A percentile compares a stretch with the other conserved stretches of the same genome.
phyloP scores from a whole-genome alignment of 92 coral and sea anemone species.

The Muricea muricata region DNA sequence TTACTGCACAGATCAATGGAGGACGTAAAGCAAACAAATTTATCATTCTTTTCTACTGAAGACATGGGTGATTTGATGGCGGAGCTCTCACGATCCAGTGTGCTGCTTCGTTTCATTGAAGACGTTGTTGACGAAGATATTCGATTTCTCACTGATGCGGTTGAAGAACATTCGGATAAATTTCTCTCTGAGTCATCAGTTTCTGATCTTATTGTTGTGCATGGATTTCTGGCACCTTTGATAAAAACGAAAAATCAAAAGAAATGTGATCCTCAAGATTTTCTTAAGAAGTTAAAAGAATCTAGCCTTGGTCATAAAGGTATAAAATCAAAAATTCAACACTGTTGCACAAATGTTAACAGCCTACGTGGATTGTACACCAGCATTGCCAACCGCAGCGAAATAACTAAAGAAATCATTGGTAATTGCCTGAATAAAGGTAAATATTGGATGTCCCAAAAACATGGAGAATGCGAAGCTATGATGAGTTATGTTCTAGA shows the following conservation, averaged over 20 bases:
- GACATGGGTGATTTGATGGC: slow-evolving; percentile 63
- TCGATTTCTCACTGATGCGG: slow-evolving; percentile 87
- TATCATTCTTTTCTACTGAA: slow-evolving; percentile 45
- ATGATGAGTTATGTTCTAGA: slow-evolving; percentile 14
- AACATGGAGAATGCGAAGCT: slow-evolving; percentile 12
- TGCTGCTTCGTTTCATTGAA: slow-evolving; percentile 68
- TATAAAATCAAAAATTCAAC: slow-evolving; percentile 49
- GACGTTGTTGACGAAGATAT: slow-evolving; percentile 92
- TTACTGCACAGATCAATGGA: slow-evolving; percentile 45
- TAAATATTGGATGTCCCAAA: not conserved
- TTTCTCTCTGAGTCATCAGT: slow-evolving; percentile 87
- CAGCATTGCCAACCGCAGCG: slow-evolving; percentile 64
- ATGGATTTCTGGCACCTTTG: slow-evolving; percentile 78
- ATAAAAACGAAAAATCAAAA: slow-evolving; percentile 65
- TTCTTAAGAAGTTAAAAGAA: not conserved
- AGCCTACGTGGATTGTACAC: slow-evolving; percentile 69
- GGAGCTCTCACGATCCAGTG: slow-evolving; percentile 73
- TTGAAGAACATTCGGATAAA: slow-evolving; percentile 96
- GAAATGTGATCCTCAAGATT: slow-evolving; percentile 39
- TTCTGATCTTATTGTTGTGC: slow-evolving; percentile 93
- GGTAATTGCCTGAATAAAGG: slow-evolving; percentile 31
- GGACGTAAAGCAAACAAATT: slow-evolving; percentile 45
- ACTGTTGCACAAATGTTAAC: slow-evolving; percentile 70
- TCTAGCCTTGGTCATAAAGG: slow-evolving; percentile 23
- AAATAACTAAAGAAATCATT: slow-evolving; percentile 39